Evolutionary conservation across 2,797 vertebrate genomes (phyloP).

Genomic region (Phrynocephalus vlangalii): DNA sequence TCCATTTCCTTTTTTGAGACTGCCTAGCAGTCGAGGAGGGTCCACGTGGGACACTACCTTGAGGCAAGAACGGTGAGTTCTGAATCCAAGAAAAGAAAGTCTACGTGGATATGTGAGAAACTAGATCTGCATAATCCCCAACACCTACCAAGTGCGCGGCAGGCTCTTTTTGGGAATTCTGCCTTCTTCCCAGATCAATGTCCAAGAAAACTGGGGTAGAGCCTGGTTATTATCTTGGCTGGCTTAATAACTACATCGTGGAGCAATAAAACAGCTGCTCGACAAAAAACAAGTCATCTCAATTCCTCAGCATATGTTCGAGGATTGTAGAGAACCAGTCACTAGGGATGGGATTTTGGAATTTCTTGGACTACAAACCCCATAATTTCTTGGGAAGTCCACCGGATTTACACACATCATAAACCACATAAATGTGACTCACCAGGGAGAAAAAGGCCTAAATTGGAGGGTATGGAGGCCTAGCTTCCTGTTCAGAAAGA

Average conservation of each 20-base stretch:
- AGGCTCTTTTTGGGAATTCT: not conserved
- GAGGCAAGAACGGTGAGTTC: not conserved
- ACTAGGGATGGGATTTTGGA: no score
- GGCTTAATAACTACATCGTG: fast-evolving
- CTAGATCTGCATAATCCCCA: no score
- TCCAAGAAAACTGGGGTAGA: fast-evolving
- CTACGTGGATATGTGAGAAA: not conserved
- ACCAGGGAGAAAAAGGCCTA: no score
- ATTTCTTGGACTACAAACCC: no score
- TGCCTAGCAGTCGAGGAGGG: not conserved
- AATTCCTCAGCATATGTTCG: fast-evolving
- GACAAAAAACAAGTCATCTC: not conserved
- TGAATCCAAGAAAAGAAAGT: not conserved
- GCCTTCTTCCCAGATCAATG: not conserved
- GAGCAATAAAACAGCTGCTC: fast-evolving
- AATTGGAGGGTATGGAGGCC: no score
- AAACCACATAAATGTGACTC: no score
- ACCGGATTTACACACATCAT: no score
- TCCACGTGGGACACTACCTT: not conserved
- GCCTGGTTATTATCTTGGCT: fast-evolving
- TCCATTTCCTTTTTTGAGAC: not conserved
- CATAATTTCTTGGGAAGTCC: no score
- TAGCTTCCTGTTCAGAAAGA: no score
- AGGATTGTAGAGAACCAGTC: not conserved
- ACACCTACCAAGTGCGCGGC: not conserved